phyloP scores from a whole-genome alignment of 2,113 vertebrate species.

The Aptenodytes forsteri region DNA sequence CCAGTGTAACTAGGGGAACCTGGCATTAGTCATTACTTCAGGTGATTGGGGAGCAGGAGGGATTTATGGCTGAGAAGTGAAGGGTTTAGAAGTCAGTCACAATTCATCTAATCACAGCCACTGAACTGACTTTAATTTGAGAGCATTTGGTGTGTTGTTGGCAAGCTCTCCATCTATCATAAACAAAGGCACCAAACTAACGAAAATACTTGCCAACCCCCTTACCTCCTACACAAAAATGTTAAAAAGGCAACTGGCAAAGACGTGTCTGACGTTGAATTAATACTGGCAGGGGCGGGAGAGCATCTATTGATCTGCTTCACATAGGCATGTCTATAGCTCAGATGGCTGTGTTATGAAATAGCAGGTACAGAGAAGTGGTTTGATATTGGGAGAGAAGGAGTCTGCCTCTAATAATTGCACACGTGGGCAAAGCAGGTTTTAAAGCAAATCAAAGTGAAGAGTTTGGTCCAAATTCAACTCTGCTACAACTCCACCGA shows the following conservation, averaged over 20 bases:
- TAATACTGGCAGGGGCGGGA: background rate
- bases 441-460: background rate
- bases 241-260: background rate
- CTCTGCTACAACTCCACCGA: background rate
- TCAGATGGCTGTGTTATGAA: background rate
- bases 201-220: background rate
- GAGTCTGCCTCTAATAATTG: background rate
- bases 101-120: background rate
- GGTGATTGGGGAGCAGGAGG: background rate
- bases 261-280: background rate
- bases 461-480: background rate
- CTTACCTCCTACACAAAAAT: background rate
- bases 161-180: slow-evolving; percentile 6
- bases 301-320: background rate
- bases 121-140: background rate
- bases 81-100: background rate
- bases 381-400: background rate
- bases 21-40: background rate
- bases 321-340: background rate
- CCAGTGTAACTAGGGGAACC: background rate
- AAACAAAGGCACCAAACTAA: slow-evolving; percentile 9
- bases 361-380: background rate
- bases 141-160: background rate
- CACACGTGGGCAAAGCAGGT: background rate
- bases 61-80: background rate